phyloP scores from a whole-genome alignment of 2,888 invertebrate species.

The Apeira syringaria region DNA sequence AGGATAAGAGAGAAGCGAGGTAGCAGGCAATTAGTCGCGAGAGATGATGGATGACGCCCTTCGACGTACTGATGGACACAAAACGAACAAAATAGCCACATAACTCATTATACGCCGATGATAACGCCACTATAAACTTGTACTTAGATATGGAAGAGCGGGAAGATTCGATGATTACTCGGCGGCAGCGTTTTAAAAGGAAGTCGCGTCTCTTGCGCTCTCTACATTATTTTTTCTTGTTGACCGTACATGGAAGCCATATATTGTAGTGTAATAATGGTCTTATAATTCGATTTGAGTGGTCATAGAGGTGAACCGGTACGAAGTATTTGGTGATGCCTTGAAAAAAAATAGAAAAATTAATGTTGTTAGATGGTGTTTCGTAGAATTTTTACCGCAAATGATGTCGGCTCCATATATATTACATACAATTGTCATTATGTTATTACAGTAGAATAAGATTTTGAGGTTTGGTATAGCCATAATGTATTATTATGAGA shows the following conservation, averaged over 20 bases:
- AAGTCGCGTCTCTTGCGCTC: constrained; percentile 25
- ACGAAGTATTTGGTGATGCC: constrained; percentile 22
- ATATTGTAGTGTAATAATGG: constrained; percentile 41
- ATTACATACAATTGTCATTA: too few species aligned
- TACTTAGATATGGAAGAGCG: constrained; percentile 62
- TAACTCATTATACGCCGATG: constrained; percentile 80
- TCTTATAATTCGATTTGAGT: constrained; percentile 49
- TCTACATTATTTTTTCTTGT: constrained; percentile 41
- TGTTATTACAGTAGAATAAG: too few species aligned
- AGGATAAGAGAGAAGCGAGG: constrained; percentile 77
- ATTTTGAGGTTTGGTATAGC: too few species aligned
- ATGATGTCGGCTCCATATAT: background rate
- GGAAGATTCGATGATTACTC: constrained; percentile 60
- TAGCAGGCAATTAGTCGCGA: constrained; percentile 80
- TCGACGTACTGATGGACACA: constrained; percentile 69
- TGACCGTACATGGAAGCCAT: constrained; percentile 40
- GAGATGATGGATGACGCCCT: constrained; percentile 77
- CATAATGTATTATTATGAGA: too few species aligned
- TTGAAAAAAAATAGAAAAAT: constrained; percentile 11
- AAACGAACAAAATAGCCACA: constrained; percentile 62
- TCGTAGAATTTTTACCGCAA: constrained; percentile 1
- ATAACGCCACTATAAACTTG: constrained; percentile 75
- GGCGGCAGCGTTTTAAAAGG: constrained; percentile 44
- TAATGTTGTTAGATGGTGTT: constrained; percentile 7
- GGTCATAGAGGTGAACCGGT: constrained; percentile 28